phyloP scores from a whole-genome alignment of 1,140 invertebrate species.

The Bactericera cockerelli region DNA sequence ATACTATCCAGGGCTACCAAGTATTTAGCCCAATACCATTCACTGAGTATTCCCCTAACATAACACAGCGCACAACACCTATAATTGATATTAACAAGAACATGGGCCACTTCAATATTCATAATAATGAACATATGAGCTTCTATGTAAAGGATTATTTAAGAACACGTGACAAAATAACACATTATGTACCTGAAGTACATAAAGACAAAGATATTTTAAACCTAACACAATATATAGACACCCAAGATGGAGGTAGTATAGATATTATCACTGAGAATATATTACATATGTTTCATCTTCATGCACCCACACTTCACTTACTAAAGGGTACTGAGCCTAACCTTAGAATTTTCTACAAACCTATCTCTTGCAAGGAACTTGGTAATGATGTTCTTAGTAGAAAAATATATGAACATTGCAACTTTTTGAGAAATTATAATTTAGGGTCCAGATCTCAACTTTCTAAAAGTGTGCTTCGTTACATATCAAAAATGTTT shows the following conservation, averaged over 20 bases:
- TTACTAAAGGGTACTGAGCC: constrained; percentile 56
- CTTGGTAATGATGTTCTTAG: constrained; percentile 11
- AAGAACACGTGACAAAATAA: constrained; percentile 37
- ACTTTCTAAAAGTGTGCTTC: constrained; percentile 20
- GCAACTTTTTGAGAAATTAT: constrained; percentile 17
- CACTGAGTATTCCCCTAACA: constrained; percentile 49
- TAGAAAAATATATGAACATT: constrained; percentile 13
- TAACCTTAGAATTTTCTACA: constrained; percentile 31
- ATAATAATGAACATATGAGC: constrained; percentile 52
- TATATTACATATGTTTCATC: constrained; percentile 47
- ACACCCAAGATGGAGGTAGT: constrained; percentile 8
- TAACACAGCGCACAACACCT: constrained; percentile 38
- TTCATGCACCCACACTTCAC: constrained; percentile 41
- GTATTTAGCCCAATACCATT: constrained; percentile 72
- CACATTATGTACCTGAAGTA: constrained; percentile 40
- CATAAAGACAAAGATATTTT: constrained; percentile 43
- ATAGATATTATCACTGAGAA: constrained; percentile 19
- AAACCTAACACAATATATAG: constrained; percentile 14
- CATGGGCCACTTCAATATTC: constrained; percentile 61
- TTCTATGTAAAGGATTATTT: constrained; percentile 74
- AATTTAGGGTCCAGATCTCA: constrained; percentile 22
- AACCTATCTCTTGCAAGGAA: constrained; percentile 10
- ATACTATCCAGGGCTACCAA: constrained; percentile 63
- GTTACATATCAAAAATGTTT: constrained; percentile 14
- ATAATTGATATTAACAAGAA: constrained; percentile 57